Evolutionary conservation across 2,888 invertebrate species (phyloP), one percentile per base, ranked within the genome.

Genomic region (Aleiodes testaceus): DNA sequence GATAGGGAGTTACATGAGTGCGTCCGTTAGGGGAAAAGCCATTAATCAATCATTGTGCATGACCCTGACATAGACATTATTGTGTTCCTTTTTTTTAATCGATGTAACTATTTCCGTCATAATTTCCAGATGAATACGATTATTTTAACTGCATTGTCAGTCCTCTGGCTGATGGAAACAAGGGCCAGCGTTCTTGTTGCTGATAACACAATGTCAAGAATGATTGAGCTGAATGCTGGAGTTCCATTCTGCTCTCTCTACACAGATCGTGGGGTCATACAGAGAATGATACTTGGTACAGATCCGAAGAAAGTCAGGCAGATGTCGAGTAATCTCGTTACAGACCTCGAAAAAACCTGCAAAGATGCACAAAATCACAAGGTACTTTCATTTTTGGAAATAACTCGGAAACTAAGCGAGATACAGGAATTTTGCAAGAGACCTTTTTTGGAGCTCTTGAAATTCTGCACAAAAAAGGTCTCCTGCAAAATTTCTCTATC

Each of bases 181-280:
- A 55, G 61, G 12, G 80, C 81, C 30, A 88, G 90, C 9, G 91
- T 92, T 4, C 87, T 91, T 50, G 91, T 92, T 69, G 90, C 91
- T 0, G 92, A 92, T 78, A 88, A 89, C 77, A 89, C 89, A 45
- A 92, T 92, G 92, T 89, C 91, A 3, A 90, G 89, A 72, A 92
- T 92, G 91, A 90, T 92, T 55, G 91, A 92, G 80, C 82, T 92
- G 2, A 90, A 90, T 4, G 90, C 91, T 0, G 87, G 88, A 1
- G 88, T 89, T 76, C 92, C 92, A 4, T 91, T 90, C 79, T 92
- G 92, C 79, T 89, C 88, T 55, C 88, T 92, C 69, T 91, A 91
- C 79, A 89, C 87, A 11, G 92, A 92, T 81, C 89, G 91, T 59
- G 91, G 91, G 7, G 89, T 89, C 66, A 92, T 92, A 42, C 91